A percentile compares a stretch with the other conserved stretches of the same genome.
Evolutionary conservation across 2,113 vertebrate genomes (phyloP).

Genomic region (Oenanthe melanoleuca): DNA sequence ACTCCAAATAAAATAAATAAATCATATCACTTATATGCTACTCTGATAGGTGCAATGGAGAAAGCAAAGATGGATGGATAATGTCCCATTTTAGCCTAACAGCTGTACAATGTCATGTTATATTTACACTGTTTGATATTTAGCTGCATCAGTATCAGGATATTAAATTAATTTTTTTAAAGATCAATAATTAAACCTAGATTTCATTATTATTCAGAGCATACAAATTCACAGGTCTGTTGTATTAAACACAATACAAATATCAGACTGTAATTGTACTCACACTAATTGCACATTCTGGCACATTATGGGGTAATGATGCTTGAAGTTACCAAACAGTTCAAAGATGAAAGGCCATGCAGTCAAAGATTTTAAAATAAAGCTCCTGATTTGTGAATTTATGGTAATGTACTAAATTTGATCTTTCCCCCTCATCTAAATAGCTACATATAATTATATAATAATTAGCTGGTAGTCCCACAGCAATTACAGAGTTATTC

Average conservation of each 20-base stretch:
- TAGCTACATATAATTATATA: constrained; percentile 19
- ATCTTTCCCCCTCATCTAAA: constrained; percentile 25
- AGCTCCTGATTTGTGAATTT: constrained; percentile 42
- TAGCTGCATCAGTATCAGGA: neutral
- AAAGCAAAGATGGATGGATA: neutral
- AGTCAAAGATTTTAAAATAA: constrained; percentile 57
- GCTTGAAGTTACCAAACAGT: constrained; percentile 61
- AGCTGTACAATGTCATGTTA: neutral
- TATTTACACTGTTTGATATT: constrained; percentile 17
- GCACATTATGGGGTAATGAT: constrained; percentile 51
- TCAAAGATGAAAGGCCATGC: constrained; percentile 45
- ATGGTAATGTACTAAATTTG: constrained; percentile 43
- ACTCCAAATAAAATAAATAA: constrained; percentile 28
- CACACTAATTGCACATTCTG: constrained; percentile 41
- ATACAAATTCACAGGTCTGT: neutral
- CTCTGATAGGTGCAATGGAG: neutral
- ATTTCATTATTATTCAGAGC: constrained; percentile 28
- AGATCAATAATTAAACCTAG: constrained; percentile 35
- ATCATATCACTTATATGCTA: neutral
- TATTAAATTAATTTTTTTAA: neutral
- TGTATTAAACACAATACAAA: constrained; percentile 7
- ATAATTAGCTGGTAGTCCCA: constrained; percentile 18
- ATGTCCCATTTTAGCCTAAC: neutral
- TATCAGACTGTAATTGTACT: constrained; percentile 8
- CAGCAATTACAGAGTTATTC: constrained; percentile 5